phyloP scores from a whole-genome alignment of 2,888 invertebrate genomes.

The Oxycera nigricornis region DNA sequence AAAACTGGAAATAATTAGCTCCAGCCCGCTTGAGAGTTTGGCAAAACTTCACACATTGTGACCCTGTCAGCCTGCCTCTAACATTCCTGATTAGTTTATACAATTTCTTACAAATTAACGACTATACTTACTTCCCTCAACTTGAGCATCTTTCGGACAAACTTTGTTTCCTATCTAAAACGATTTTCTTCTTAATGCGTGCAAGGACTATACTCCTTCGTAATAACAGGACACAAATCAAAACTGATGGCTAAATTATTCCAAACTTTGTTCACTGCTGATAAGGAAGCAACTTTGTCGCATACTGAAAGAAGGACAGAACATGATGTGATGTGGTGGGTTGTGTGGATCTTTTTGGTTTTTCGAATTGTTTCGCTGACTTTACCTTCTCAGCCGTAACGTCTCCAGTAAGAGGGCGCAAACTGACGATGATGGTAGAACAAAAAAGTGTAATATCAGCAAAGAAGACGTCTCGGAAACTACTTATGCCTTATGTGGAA shows the following conservation, averaged over 20 bases:
- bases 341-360: not conserved
- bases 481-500: constrained; percentile 43
- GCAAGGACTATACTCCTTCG: constrained; percentile 28
- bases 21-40: too few relatives aligned
- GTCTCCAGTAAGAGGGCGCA: not conserved
- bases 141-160: not conserved
- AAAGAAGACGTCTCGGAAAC: constrained; percentile 40
- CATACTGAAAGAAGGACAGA: constrained; percentile 23
- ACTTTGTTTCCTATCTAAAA: not conserved
- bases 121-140: not conserved
- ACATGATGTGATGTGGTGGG: constrained; percentile 5
- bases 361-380: not conserved
- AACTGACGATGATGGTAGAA: constrained; percentile 12
- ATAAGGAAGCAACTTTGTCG: constrained; percentile 46
- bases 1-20: too few relatives aligned
- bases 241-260: constrained; percentile 48
- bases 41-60: too few relatives aligned
- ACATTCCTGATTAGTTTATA: too few relatives aligned
- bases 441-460: constrained; percentile 46
- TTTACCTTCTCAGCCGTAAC: not conserved
- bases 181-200: not conserved
- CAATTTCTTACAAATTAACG: not conserved
- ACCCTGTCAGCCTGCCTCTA: too few relatives aligned
- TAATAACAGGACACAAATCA: constrained; percentile 47
- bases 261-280: constrained; percentile 46